Percentiles rank a stretch among this genome's conserved stretches.
Evolutionary conservation across 2,888 invertebrate genomes (phyloP).

Genomic region (Caenorhabditis panamensis): DNA sequence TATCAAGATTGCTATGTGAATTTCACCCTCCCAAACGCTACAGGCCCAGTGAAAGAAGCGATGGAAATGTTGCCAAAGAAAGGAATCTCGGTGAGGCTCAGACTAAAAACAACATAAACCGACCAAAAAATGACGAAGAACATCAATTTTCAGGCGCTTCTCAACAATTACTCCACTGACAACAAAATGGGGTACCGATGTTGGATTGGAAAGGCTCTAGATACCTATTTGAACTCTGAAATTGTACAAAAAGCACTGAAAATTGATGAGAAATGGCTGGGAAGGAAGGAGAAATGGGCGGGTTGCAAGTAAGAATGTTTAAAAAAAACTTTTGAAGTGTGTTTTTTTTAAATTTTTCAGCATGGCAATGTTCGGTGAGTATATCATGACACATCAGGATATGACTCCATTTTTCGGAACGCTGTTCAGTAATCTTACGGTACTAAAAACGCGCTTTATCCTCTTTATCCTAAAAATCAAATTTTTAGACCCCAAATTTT

Average conservation of each 20-base stretch:
- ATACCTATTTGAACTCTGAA: constrained; percentile 27
- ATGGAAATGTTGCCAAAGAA: constrained; percentile 10
- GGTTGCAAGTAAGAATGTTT: constrained; percentile 61
- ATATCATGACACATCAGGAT: constrained; percentile 63
- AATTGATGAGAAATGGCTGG: constrained; percentile 55
- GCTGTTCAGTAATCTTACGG: constrained; percentile 56
- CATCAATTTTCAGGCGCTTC: constrained; percentile 22
- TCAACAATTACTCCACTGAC: constrained; percentile 56
- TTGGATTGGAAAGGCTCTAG: constrained; percentile 55
- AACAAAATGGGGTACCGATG: constrained; percentile 50
- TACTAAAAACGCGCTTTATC: not conserved
- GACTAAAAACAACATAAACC: not conserved
- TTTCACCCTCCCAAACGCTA: constrained; percentile 35
- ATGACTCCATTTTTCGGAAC: constrained; percentile 62
- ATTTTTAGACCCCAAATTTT: constrained; percentile 48
- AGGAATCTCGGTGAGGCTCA: constrained; percentile 31
- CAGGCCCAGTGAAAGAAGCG: constrained; percentile 44
- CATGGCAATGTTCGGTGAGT: constrained; percentile 60
- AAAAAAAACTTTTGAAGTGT: not conserved
- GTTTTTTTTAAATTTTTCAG: no score
- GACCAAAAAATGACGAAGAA: no score
- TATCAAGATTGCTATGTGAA: constrained; percentile 66
- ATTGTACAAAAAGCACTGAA: constrained; percentile 47
- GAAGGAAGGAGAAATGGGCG: constrained; percentile 48
- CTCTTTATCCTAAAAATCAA: not conserved